These are phyloP conservation scores for Acropora tenuis DNA, from an alignment of 64 coral and sea anemone species.

Conservation along the genomic window DNA sequence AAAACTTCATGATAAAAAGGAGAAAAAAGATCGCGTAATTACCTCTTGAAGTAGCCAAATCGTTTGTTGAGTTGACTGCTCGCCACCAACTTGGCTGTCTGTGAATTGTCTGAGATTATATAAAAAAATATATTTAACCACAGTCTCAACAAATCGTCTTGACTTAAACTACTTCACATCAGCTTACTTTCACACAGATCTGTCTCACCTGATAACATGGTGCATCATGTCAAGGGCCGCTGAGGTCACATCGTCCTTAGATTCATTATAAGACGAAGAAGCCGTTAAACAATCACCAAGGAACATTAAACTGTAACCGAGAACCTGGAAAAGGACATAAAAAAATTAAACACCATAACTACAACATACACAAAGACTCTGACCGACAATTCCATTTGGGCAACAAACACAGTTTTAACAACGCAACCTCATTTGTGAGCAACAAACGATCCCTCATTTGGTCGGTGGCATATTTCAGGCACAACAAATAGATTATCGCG, in stretches of 20 bases:
- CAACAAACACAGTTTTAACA: background rate
- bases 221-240: constrained; percentile 19
- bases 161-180: background rate
- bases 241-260: background rate
- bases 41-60: constrained; percentile 43
- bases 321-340: constrained; percentile 16
- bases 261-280: background rate
- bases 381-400: too few species aligned
- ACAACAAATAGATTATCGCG: too few species aligned
- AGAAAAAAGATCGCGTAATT: background rate
- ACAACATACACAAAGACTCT: background rate
- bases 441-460: too few species aligned
- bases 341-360: background rate
- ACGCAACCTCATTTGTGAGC: too few species aligned
- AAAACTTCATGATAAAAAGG: background rate
- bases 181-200: background rate
- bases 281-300: constrained; percentile 8
- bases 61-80: constrained; percentile 18
- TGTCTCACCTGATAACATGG: constrained; percentile 14
- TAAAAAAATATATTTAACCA: background rate
- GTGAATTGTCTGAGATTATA: constrained; percentile 16
- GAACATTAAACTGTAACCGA: constrained; percentile 56
- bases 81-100: background rate
- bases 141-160: too few species aligned
- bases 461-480: too few species aligned